Conservation (phyloP, 92 coral and sea anemone species). For the Desmophyllum pertusum region DNA sequence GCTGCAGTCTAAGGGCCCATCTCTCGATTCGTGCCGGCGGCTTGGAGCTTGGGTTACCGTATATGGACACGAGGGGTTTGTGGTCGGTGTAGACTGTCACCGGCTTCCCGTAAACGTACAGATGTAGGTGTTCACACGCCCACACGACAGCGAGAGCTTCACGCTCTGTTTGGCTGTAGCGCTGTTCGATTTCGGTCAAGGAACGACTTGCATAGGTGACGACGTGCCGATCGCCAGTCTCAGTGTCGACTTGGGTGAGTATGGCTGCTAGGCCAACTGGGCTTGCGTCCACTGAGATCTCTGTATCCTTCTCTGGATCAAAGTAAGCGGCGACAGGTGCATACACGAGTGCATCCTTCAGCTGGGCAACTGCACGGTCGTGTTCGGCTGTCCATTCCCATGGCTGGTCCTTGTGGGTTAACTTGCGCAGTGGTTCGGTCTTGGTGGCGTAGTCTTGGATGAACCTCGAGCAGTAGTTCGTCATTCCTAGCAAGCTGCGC, state of each 20-base stretch:
- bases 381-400: conserved; percentile 40
- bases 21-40: conserved; percentile 32
- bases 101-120: no score
- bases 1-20: no score
- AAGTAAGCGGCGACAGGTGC: conserved; percentile 55
- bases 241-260: conserved; percentile 37
- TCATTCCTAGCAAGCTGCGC: no score
- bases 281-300: conserved; percentile 50
- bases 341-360: conserved; percentile 28
- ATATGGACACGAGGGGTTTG: conserved; percentile 23
- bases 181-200: conserved; percentile 34
- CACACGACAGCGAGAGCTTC: no score
- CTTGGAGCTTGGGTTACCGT: conserved; percentile 17
- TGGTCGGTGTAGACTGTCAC: no score
- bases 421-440: no score
- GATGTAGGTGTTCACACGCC: no score
- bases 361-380: conserved; percentile 32
- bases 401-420: conserved; percentile 40
- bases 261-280: conserved; percentile 54
- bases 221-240: conserved; percentile 25
- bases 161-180: no score
- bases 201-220: conserved; percentile 23
- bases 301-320: conserved; percentile 51
- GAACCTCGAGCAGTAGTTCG: no score
- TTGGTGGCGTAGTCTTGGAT: conserved; percentile 46